Base-by-base conservation (phyloP, 2,888 invertebrate genomes). In the Antheraea assamensis region DNA sequence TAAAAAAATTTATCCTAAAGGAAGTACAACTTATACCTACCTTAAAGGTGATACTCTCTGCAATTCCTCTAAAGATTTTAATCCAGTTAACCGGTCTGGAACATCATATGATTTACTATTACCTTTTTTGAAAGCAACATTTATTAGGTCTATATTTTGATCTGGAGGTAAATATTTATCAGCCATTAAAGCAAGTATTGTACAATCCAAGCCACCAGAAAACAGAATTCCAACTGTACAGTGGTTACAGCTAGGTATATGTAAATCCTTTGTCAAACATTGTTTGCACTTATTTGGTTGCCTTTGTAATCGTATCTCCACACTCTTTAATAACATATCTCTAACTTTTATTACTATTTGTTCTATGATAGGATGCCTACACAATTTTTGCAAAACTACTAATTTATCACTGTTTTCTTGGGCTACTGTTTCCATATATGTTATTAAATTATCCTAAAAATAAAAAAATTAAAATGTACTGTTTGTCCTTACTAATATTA, bases 131-230 rank as follows among this genome's bases (percentile, higher is more conserved):
- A 99, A 99, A 27, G 99, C 98, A n/a, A 99, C 98, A 95, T 99
- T 99, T 52, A 99, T 95, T 30, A 99, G 95, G 88, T 99, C 99
- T 81, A 99, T 98, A 31, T 97, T 95, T 84, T 97, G 96, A 72
- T 94, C 84, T 75, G 83, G 82, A 1, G 96, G 92, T 27, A 97
- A 90, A 90, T 95, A 97, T 92, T 96, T 96, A 86, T 98, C 95
- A 13, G 97, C 97, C 71, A 99, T 85, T 71, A 96, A 94, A 47
- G 99, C 97, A 78, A 99, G 90, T 80, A 99, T 96, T n/a, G 98
- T 96, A 75, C 99, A 99, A 91, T 99, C 99, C 61, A 99, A 95
- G 24, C 99, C 99, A 64, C 99, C 99, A 77, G 99, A 99, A 94
- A 99, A 99, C 79, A 99, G 93, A 74, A 99, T 94, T 68, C 97